Percentiles rank a stretch among this genome's conserved stretches.
phyloP scores from a whole-genome alignment of 2,113 vertebrate species.

The Antidorcas marsupialis region DNA sequence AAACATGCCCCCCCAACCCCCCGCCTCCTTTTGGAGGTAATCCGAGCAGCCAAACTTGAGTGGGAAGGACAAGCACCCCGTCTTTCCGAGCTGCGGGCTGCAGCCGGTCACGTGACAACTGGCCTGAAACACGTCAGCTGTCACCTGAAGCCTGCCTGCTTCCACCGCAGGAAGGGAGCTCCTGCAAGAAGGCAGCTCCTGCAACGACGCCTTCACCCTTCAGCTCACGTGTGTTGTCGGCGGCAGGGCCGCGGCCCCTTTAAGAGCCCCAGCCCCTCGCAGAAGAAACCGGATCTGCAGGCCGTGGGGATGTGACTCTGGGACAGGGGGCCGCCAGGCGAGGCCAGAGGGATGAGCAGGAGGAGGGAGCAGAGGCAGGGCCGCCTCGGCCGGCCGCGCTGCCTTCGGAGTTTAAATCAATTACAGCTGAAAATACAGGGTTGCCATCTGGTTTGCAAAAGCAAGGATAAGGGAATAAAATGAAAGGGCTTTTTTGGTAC shows the following conservation, averaged over 20 bases:
- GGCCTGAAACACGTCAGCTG: neutral
- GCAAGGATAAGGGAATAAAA: conserved; percentile 70
- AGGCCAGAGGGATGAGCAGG: neutral
- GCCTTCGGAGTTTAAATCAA: conserved; percentile 74
- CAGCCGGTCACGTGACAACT: neutral
- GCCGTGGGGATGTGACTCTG: neutral
- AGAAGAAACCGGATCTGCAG: neutral
- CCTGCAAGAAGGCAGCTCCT: neutral
- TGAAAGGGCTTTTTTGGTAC: conserved; percentile 76
- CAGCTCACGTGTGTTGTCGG: fast-evolving
- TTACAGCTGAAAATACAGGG: conserved; percentile 78
- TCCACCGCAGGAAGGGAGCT: neutral
- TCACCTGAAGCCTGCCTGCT: conserved; percentile 14
- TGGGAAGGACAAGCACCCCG: neutral
- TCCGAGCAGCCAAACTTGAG: neutral
- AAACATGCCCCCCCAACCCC: neutral
- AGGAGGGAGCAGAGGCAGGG: conserved; percentile 1
- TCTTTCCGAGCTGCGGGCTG: neutral
- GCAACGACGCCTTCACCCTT: neutral
- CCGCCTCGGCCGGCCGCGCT: conserved; percentile 60
- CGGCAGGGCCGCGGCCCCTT: neutral
- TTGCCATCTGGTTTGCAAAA: conserved; percentile 78
- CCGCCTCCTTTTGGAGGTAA: neutral
- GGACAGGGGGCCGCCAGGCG: neutral
- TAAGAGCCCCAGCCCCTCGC: neutral